Evolutionary conservation across 2,888 invertebrate genomes (phyloP), one percentile per base, ranked within the genome.

Genomic region (Acrobasis consociella): DNA sequence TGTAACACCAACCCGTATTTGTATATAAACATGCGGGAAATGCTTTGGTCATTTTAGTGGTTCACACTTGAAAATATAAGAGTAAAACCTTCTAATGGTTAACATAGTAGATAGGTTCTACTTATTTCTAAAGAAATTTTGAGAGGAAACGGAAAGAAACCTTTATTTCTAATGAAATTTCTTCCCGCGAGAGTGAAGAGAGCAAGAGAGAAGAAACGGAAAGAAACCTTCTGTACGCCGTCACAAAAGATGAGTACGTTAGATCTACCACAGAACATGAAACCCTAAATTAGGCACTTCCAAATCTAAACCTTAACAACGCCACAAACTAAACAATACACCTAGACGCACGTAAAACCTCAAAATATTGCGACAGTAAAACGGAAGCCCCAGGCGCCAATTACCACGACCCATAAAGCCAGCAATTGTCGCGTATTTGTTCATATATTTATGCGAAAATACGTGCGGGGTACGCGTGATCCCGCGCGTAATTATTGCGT

Each of bases 401-500:
- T 82, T 80, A 78, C 76, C 69, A 49, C 74, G 75, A 74, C 71
- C 77, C 79, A 79, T 82, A 81, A 82, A 82, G 71, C 72, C 72
- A 79, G 78, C 86, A 83, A 84, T 84, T 85, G 85, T 86, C 85
- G 80, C 77, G 67, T 82, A 86, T 83, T 85, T 85, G 86, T 87
- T 85, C 67, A 64, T 65, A 63, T 85, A 80, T 84, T 87, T 85
- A 86, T 84, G 85, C 84, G 87, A 89, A 91, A 91, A 91, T 89
- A 88, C 86, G 85, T 85, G 82, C 83, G 79, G 76, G 83, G 81
- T 78, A 75, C 49, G 85, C 82, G 88, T 85, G 90, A 87, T 86
- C 81, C 84, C 84, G 87, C 86, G 56, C 83, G 91, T 89, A 92
- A 91, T 92, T 91, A 92, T 89, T 86, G 90, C 85, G 85, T 91